phyloP scores from a whole-genome alignment of 1,140 invertebrate genomes.

The Daktulosphaira vitifoliae region DNA sequence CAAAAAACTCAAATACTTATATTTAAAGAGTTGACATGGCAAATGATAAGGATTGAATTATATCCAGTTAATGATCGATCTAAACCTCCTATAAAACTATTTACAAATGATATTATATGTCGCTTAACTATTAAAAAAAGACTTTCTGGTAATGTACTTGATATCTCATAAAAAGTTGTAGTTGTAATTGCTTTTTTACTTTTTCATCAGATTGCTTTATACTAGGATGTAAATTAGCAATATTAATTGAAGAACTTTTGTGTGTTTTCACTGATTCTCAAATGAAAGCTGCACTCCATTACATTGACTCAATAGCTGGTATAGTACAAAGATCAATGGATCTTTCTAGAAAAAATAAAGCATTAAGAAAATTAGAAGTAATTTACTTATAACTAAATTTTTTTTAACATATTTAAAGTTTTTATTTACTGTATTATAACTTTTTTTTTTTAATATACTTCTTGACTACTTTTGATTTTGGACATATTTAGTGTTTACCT shows the following conservation, averaged over 20 bases:
- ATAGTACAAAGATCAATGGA: constrained; percentile 76
- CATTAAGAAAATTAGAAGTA: constrained; percentile 79
- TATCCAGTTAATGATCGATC: constrained; percentile 69
- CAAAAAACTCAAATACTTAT: constrained; percentile 81
- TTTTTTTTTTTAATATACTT: not conserved
- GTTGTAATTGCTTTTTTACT: not conserved
- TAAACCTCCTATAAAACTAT: constrained; percentile 78
- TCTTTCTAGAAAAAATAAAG: constrained; percentile 75
- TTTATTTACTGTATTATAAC: constrained; percentile 10
- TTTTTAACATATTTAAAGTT: constrained; percentile 23
- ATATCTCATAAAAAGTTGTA: not conserved
- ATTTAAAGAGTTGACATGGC: constrained; percentile 97
- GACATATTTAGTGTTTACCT: constrained; percentile 53
- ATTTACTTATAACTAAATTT: constrained; percentile 34
- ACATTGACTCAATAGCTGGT: constrained; percentile 80
- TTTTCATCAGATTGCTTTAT: constrained; percentile 74
- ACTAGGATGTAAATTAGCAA: constrained; percentile 79
- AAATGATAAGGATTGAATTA: constrained; percentile 89
- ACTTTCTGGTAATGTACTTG: constrained; percentile 65
- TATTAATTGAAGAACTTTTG: constrained; percentile 91
- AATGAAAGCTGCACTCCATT: constrained; percentile 86
- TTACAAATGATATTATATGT: constrained; percentile 91
- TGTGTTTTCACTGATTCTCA: constrained; percentile 98
- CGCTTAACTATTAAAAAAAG: constrained; percentile 94
- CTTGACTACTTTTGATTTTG: not conserved